These are phyloP conservation scores for Ecdyonurus torrentis DNA, from an alignment of 2,888 invertebrate genomes.

Conservation along the genomic window DNA sequence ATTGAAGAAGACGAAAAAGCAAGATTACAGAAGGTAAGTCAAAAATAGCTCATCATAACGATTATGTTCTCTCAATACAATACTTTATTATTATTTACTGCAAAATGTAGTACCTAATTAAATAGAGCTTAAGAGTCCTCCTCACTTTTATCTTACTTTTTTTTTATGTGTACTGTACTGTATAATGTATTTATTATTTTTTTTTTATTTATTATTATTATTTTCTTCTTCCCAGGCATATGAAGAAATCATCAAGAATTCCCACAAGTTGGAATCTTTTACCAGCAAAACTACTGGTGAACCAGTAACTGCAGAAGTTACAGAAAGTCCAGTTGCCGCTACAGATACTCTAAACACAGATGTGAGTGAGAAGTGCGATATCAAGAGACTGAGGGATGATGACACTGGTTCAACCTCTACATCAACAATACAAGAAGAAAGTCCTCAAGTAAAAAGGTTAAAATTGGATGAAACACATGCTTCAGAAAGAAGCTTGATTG, in stretches of 20 bases:
- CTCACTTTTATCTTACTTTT: no score
- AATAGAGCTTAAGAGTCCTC: no score
- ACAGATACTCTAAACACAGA: not conserved
- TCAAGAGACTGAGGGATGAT: no score
- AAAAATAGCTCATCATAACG: not conserved
- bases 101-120: no score
- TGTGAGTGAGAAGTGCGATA: no score
- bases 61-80: no score
- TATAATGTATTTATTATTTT: no score
- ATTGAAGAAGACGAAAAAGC: conserved; percentile 31
- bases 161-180: no score
- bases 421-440: not conserved
- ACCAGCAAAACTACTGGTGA: no score
- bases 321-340: not conserved
- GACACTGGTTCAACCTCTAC: no score
- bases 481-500: not conserved
- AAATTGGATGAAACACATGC: not conserved
- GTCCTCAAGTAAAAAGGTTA: not conserved
- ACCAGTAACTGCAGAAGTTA: not conserved
- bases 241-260: not conserved
- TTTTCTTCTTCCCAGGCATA: not conserved
- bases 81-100: no score
- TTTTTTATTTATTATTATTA: no score
- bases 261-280: not conserved
- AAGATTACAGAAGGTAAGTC: conserved; percentile 22